Evolutionary conservation across 2,888 invertebrate species (phyloP).

Genomic region (Chymomyza procnemis): DNA sequence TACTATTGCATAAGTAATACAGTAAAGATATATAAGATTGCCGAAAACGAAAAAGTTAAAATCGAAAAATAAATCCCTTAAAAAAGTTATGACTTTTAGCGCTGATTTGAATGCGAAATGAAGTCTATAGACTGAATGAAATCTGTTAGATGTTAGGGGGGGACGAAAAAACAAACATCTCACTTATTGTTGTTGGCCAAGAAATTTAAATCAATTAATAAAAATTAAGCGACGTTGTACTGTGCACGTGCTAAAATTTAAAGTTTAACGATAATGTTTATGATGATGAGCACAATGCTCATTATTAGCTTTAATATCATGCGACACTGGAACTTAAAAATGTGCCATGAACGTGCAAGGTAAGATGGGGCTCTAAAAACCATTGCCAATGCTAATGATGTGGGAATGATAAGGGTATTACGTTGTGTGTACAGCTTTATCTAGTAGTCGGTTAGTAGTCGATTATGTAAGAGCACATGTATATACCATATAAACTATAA

Average conservation of each 20-base stretch:
- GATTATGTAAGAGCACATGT: slow-evolving; percentile 10
- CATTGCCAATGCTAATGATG: slow-evolving; percentile 54
- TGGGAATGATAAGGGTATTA: slow-evolving; percentile 49
- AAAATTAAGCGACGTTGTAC: slow-evolving; percentile 16
- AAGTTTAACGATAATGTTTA: neutral
- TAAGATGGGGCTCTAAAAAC: slow-evolving; percentile 25
- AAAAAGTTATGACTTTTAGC: slow-evolving; percentile 38
- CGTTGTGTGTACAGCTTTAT: neutral
- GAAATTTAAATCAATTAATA: slow-evolving; percentile 18
- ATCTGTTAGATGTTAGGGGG: slow-evolving; percentile 6
- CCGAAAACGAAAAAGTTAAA: slow-evolving; percentile 36
- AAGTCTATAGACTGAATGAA: too few relatives aligned
- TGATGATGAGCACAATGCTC: neutral
- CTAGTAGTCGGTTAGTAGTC: slow-evolving; percentile 17
- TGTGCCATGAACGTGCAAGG: slow-evolving; percentile 14
- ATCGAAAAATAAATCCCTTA: neutral
- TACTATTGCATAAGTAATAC: slow-evolving; percentile 7
- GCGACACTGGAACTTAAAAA: slow-evolving; percentile 22
- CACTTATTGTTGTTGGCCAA: slow-evolving; percentile 1
- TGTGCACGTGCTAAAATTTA: slow-evolving; percentile 16
- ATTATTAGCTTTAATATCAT: slow-evolving; percentile 11
- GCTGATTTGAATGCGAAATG: slow-evolving; percentile 49
- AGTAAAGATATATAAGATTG: slow-evolving; percentile 15
- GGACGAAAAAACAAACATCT: neutral
- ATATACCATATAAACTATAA: neutral